Conservation (phyloP, 2,888 invertebrate species). For the Blastobasis lacticolella region DNA sequence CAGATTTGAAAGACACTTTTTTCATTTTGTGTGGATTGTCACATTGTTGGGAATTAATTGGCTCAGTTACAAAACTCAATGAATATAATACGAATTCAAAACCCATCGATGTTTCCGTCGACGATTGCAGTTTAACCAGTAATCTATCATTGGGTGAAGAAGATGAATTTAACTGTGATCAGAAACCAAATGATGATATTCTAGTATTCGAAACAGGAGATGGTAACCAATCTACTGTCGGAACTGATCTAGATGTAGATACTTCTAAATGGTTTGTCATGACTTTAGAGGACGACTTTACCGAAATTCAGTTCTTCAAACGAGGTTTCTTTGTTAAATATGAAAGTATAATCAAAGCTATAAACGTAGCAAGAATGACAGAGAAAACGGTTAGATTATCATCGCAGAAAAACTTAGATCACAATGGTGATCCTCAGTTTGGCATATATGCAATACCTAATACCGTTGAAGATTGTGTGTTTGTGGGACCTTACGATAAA, state of each 20-base stretch:
- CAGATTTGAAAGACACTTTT: slow-evolving; percentile 46
- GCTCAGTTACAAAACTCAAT: slow-evolving; percentile 44
- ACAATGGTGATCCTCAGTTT: slow-evolving; percentile 39
- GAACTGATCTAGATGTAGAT: slow-evolving; percentile 14
- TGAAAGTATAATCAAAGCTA: slow-evolving; percentile 63
- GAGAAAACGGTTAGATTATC: slow-evolving; percentile 66
- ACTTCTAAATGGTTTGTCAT: slow-evolving; percentile 73
- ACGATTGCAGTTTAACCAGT: not conserved
- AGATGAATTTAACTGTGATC: not conserved
- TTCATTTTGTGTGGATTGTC: slow-evolving; percentile 55
- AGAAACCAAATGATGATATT: not conserved
- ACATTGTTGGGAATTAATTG: slow-evolving; percentile 59
- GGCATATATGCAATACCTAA: slow-evolving; percentile 62
- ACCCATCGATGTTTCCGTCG: slow-evolving; percentile 3
- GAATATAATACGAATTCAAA: slow-evolving; percentile 1
- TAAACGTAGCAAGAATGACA: slow-evolving; percentile 56
- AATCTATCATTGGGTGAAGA: not conserved
- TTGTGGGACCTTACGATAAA: slow-evolving; percentile 60
- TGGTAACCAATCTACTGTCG: not conserved
- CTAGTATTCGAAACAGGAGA: too few relatives aligned
- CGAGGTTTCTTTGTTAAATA: slow-evolving; percentile 70
- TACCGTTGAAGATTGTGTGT: slow-evolving; percentile 42
- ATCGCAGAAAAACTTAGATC: slow-evolving; percentile 36
- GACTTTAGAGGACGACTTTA: slow-evolving; percentile 69
- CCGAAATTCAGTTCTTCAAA: slow-evolving; percentile 62